Conservation (phyloP, 2,113 vertebrate genomes). For the Bujurquina vittata region DNA sequence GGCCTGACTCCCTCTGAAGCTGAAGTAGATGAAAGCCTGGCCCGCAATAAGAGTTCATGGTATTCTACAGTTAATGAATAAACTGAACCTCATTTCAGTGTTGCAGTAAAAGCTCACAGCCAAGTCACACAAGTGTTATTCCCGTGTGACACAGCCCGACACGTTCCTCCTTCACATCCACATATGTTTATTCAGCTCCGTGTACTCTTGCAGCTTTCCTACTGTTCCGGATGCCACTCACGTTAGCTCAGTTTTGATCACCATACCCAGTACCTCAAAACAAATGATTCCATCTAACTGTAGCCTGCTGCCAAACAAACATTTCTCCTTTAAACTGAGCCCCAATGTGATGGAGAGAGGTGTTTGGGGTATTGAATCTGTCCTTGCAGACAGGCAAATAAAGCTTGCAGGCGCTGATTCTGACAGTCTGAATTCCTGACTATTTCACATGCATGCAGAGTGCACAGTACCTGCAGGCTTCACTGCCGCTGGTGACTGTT, state of each 20-base stretch:
- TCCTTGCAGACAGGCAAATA: not conserved
- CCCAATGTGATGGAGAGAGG: not conserved
- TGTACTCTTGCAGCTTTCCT: not conserved
- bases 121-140: not conserved
- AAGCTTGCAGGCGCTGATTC: not conserved
- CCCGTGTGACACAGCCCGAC: constrained; percentile 9
- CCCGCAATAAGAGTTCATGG: not conserved
- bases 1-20: not conserved
- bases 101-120: not conserved
- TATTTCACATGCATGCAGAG: not conserved
- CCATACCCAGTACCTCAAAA: constrained; percentile 26
- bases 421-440: not conserved
- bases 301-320: constrained; percentile 6
- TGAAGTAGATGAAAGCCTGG: not conserved
- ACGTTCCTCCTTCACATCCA: constrained; percentile 7
- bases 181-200: constrained; percentile 9
- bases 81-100: not conserved
- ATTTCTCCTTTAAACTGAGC: not conserved
- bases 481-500: too few relatives aligned
- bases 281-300: not conserved
- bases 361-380: not conserved
- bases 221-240: not conserved
- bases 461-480: too few relatives aligned
- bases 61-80: not conserved
- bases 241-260: constrained; percentile 42